Percentiles rank a stretch among this genome's conserved stretches.
Evolutionary conservation across 2,113 vertebrate genomes (phyloP).

Genomic region (Caranx melampygus): DNA sequence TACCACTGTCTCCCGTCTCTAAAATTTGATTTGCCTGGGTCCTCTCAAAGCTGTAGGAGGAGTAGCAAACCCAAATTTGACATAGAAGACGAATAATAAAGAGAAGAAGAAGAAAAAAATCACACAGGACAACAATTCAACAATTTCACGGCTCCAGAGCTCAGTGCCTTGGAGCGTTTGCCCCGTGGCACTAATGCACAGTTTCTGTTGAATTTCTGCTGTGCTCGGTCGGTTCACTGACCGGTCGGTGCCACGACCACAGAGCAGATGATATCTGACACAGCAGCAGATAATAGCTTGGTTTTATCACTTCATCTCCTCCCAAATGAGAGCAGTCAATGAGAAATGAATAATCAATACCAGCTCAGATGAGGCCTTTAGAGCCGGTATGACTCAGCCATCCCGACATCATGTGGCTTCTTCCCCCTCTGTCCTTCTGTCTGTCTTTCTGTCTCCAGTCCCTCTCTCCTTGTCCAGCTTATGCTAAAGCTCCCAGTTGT

Average conservation of each 20-base stretch:
- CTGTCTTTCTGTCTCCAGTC: slow-evolving; percentile 5
- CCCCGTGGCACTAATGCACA: not conserved
- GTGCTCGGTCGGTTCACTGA: not conserved
- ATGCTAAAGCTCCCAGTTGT: not conserved
- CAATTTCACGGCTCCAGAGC: too few relatives aligned
- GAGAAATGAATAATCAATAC: slow-evolving; percentile 66
- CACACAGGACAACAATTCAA: too few relatives aligned
- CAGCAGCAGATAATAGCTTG: not conserved
- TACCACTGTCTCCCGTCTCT: too few relatives aligned
- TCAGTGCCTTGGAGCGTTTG: too few relatives aligned
- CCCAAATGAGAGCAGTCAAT: slow-evolving; percentile 34
- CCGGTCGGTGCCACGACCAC: not conserved
- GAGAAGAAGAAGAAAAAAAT: too few relatives aligned
- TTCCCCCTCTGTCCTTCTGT: not conserved
- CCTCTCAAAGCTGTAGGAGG: too few relatives aligned
- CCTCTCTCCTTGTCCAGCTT: slow-evolving; percentile 1
- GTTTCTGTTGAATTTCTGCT: not conserved
- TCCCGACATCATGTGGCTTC: slow-evolving; percentile 28
- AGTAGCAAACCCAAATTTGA: too few relatives aligned
- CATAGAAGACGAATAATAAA: too few relatives aligned
- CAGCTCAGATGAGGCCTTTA: slow-evolving; percentile 40
- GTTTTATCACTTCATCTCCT: not conserved
- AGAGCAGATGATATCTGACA: slow-evolving; percentile 2
- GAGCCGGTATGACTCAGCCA: slow-evolving; percentile 48
- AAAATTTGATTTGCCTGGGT: too few relatives aligned